These are phyloP conservation scores for Drosophila lacertosa DNA, from an alignment of 1,140 invertebrate species.

Conservation along the genomic window DNA sequence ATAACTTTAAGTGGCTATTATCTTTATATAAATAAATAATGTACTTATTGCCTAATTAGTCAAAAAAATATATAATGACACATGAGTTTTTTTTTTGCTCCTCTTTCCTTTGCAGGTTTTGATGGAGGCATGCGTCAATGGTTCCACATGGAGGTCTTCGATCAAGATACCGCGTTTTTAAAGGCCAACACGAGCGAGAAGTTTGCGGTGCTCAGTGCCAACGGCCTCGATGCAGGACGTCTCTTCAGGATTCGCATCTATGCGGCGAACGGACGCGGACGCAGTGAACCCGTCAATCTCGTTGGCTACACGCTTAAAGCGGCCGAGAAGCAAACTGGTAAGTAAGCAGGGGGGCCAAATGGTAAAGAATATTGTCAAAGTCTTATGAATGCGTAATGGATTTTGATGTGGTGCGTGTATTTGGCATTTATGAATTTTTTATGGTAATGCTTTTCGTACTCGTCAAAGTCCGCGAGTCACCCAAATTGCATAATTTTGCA, in stretches of 20 bases:
- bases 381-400: slow-evolving; percentile 58
- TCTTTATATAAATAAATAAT: too few relatives aligned
- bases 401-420: slow-evolving; percentile 29
- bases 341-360: slow-evolving; percentile 66
- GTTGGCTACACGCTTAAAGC: slow-evolving; percentile 89
- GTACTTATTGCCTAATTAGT: too few relatives aligned
- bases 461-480: not conserved
- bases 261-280: slow-evolving; percentile 87
- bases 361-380: slow-evolving; percentile 5
- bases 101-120: slow-evolving; percentile 86
- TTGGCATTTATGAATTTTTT: slow-evolving; percentile 62
- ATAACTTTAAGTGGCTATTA: too few relatives aligned
- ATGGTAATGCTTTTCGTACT: slow-evolving; percentile 50
- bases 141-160: slow-evolving; percentile 90
- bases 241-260: slow-evolving; percentile 88
- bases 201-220: slow-evolving; percentile 88
- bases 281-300: slow-evolving; percentile 86
- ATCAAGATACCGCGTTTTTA: slow-evolving; percentile 87
- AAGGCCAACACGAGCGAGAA: slow-evolving; percentile 89
- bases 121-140: slow-evolving; percentile 90
- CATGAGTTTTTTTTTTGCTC: slow-evolving; percentile 1
- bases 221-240: slow-evolving; percentile 88
- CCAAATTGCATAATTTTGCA: slow-evolving; percentile 56
- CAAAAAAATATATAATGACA: too few relatives aligned
- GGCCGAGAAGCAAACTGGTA: slow-evolving; percentile 92